A percentile compares a stretch with the other conserved stretches of the same genome.
phyloP scores from a whole-genome alignment of 2,888 invertebrate genomes.

The Tachina lurida region DNA sequence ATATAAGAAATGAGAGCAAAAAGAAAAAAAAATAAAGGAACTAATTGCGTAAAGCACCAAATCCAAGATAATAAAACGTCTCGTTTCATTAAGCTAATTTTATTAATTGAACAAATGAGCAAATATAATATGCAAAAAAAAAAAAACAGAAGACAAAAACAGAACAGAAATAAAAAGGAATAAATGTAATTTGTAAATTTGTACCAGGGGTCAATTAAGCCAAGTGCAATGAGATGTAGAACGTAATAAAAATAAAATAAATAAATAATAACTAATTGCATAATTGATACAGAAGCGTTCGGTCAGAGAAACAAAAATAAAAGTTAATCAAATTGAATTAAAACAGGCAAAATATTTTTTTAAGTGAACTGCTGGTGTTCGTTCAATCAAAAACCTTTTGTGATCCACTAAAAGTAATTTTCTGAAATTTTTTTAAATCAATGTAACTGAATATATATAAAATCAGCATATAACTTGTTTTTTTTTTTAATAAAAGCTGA shows the following conservation, averaged over 20 bases:
- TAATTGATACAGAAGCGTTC: constrained; percentile 3
- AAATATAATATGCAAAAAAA: not conserved
- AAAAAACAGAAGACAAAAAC: not conserved
- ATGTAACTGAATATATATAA: too few species aligned
- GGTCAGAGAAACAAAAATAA: not conserved
- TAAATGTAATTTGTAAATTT: not conserved
- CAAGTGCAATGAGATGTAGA: not conserved
- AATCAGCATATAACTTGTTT: too few species aligned
- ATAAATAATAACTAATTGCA: not conserved
- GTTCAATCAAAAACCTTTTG: too few species aligned
- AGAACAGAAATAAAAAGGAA: not conserved
- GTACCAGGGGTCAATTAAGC: not conserved
- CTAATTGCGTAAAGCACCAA: not conserved
- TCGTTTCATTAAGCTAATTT: constrained; percentile 42
- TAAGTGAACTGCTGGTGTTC: too few species aligned
- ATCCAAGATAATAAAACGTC: constrained; percentile 27
- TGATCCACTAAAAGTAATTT: too few species aligned
- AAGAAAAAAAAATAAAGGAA: not conserved
- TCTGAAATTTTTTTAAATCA: too few species aligned
- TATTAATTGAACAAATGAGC: constrained; percentile 40
- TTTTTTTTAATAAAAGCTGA: too few species aligned
- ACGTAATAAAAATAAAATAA: not conserved
- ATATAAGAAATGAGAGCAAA: not conserved
- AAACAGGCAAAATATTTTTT: too few species aligned
- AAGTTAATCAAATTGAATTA: too few species aligned